A percentile compares a stretch with the other conserved stretches of the same genome.
phyloP scores from a whole-genome alignment of 1,140 invertebrate species.

The Lysiphlebus fabarum region DNA sequence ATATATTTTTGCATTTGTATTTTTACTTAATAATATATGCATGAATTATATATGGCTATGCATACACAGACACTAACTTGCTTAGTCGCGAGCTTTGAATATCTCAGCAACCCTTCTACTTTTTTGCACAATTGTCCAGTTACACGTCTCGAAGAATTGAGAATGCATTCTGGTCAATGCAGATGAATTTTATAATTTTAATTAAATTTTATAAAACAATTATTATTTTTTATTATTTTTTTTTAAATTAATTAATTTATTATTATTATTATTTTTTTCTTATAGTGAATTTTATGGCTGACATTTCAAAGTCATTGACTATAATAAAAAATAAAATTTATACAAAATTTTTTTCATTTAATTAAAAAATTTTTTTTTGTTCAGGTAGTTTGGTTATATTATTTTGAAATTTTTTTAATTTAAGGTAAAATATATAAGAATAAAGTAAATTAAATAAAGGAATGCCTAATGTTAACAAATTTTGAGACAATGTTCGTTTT shows the following conservation, averaged over 20 bases:
- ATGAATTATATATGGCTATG: too few species aligned
- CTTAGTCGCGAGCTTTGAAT: conserved; percentile 9
- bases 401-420: conserved; percentile 12
- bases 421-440: background rate
- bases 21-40: conserved; percentile 1
- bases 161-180: background rate
- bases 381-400: too few species aligned
- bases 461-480: background rate
- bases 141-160: background rate
- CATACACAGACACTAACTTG: too few species aligned
- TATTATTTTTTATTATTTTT: too few species aligned
- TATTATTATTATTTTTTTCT: too few species aligned
- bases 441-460: background rate
- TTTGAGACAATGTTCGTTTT: conserved; percentile 16
- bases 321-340: too few species aligned
- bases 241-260: too few species aligned
- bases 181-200: background rate
- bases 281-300: too few species aligned
- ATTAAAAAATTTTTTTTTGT: too few species aligned
- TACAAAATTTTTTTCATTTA: too few species aligned
- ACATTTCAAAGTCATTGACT: too few species aligned
- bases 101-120: conserved; percentile 4
- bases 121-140: conserved; percentile 1
- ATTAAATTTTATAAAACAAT: background rate
- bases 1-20: conserved; percentile 4